phyloP scores from a whole-genome alignment of 1,140 invertebrate species.

The Oncopodura yosiiana region DNA sequence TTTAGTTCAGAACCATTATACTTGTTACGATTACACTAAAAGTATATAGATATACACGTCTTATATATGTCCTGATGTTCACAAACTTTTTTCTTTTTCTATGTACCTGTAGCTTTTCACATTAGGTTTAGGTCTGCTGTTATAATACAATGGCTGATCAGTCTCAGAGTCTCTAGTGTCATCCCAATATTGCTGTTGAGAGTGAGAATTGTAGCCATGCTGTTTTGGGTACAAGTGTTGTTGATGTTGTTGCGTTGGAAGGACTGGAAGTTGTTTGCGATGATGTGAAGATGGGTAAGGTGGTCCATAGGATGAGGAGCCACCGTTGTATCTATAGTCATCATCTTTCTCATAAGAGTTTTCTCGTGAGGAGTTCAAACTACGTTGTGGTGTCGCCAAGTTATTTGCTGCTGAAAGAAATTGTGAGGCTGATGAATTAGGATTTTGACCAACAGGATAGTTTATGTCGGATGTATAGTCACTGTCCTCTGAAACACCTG shows the following conservation, averaged over 20 bases:
- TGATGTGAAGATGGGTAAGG: slow-evolving; percentile 25
- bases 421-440: slow-evolving; percentile 76
- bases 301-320: slow-evolving; percentile 13
- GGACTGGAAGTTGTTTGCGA: slow-evolving; percentile 36
- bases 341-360: slow-evolving; percentile 75
- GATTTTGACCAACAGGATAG: slow-evolving; percentile 78
- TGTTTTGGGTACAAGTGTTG: slow-evolving; percentile 35
- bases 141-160: slow-evolving; percentile 76
- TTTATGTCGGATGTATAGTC: slow-evolving; percentile 95
- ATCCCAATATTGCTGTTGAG: slow-evolving; percentile 42
- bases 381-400: slow-evolving; percentile 64
- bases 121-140: slow-evolving; percentile 64
- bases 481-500: slow-evolving; percentile 89
- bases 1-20: too few species aligned
- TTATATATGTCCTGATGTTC: too few species aligned
- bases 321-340: slow-evolving; percentile 27
- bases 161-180: slow-evolving; percentile 46
- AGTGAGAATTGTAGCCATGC: slow-evolving; percentile 41
- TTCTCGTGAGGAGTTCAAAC: slow-evolving; percentile 66
- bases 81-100: too few species aligned
- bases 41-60: too few species aligned
- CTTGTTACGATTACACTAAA: too few species aligned
- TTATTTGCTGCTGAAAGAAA: slow-evolving; percentile 65
- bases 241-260: slow-evolving; percentile 18
- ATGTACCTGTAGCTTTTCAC: slow-evolving; percentile 47